phyloP scores from a whole-genome alignment of 1,140 invertebrate genomes.

The Drosophila ambigua region DNA sequence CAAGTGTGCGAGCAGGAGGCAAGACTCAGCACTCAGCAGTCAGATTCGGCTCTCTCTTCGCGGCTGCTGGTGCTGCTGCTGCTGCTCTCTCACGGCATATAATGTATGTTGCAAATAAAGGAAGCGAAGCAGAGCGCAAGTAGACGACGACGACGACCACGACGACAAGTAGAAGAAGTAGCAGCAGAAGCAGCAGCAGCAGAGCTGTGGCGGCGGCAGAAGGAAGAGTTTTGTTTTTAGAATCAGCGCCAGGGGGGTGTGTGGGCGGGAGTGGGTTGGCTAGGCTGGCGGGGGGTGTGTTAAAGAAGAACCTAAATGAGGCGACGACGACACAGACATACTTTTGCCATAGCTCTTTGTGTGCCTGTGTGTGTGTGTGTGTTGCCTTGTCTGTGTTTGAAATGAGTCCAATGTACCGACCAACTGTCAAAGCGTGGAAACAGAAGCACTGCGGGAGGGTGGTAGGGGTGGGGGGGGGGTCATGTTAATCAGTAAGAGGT shows the following conservation, averaged over 20 bases:
- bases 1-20: slow-evolving; percentile 47
- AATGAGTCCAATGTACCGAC: slow-evolving; percentile 78
- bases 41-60: slow-evolving; percentile 5
- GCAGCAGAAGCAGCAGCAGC: slow-evolving; percentile 28
- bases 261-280: slow-evolving; percentile 10
- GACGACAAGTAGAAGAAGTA: slow-evolving; percentile 7
- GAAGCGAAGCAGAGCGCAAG: slow-evolving; percentile 77
- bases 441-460: slow-evolving; percentile 5
- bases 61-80: slow-evolving; percentile 3
- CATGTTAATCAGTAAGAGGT: not conserved
- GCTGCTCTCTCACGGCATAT: slow-evolving; percentile 30
- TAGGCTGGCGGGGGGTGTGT: slow-evolving; percentile 1
- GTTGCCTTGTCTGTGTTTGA: slow-evolving; percentile 55
- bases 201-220: slow-evolving; percentile 47
- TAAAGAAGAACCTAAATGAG: slow-evolving; percentile 75
- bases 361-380: slow-evolving; percentile 26
- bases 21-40: slow-evolving; percentile 6
- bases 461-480: not conserved
- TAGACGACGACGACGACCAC: slow-evolving; percentile 19
- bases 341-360: slow-evolving; percentile 48
- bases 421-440: slow-evolving; percentile 35
- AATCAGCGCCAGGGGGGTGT: slow-evolving; percentile 36
- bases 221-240: slow-evolving; percentile 76
- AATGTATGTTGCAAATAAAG: slow-evolving; percentile 73
- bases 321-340: slow-evolving; percentile 64